These are phyloP conservation scores for Carduelis carduelis DNA, from an alignment of 2,797 vertebrate genomes.

Conservation along the genomic window DNA sequence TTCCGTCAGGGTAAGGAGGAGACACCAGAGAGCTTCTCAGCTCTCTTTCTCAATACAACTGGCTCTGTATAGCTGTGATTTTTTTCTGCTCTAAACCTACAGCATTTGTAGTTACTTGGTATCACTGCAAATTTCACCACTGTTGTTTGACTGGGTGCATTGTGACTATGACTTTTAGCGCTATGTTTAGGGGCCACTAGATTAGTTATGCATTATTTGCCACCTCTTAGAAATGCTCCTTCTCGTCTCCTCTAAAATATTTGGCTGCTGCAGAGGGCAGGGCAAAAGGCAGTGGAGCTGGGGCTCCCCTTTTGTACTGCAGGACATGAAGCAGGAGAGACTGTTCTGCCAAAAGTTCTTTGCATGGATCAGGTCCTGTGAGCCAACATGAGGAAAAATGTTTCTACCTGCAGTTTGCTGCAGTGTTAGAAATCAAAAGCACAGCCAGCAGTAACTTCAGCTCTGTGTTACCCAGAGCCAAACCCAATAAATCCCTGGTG, in stretches of 20 bases:
- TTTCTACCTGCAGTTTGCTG: background rate
- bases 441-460: background rate
- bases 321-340: background rate
- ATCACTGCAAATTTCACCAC: background rate
- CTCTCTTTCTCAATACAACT: background rate
- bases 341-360: background rate
- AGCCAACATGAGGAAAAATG: background rate
- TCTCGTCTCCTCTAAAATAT: background rate
- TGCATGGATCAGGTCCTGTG: fast-evolving
- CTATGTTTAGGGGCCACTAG: background rate
- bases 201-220: background rate
- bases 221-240: background rate
- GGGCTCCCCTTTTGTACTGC: background rate
- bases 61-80: background rate
- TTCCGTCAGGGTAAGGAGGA: background rate
- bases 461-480: background rate
- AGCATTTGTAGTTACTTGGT: background rate
- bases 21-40: background rate
- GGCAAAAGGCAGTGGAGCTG: fast-evolving
- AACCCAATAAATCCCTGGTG: background rate
- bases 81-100: background rate
- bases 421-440: conserved; percentile 42
- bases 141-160: background rate
- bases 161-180: background rate
- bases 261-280: background rate